Percentiles rank a stretch among this genome's conserved stretches.
phyloP scores from a whole-genome alignment of 2,113 vertebrate genomes.

The Colaptes auratus region DNA sequence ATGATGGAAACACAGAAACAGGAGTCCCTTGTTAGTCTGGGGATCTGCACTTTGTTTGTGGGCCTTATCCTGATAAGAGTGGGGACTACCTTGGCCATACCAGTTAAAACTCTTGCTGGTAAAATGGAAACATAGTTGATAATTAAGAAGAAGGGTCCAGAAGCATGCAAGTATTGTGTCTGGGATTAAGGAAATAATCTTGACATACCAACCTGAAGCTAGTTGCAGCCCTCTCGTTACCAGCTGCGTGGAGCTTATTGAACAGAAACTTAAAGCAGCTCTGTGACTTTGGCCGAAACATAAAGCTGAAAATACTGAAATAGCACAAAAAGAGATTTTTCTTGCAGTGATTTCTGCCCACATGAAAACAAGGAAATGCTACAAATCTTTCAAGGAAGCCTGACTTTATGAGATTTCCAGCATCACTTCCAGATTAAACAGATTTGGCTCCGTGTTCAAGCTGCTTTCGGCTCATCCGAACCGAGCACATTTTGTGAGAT shows the following conservation, averaged over 20 bases:
- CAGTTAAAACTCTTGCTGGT: not conserved
- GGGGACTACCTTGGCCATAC: too few species aligned
- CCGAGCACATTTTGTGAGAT: not conserved
- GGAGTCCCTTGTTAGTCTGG: not conserved
- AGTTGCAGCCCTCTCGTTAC: not conserved
- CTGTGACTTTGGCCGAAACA: not conserved
- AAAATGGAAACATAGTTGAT: not conserved
- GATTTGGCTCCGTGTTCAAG: not conserved
- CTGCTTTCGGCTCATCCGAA: not conserved
- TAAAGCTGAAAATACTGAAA: constrained; percentile 23
- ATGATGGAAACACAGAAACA: not conserved
- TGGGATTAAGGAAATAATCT: not conserved
- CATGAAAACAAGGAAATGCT: constrained; percentile 30
- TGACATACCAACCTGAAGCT: not conserved
- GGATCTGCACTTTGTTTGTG: too few species aligned
- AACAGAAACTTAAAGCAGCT: constrained; percentile 1
- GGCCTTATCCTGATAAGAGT: too few species aligned
- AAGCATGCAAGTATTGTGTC: not conserved
- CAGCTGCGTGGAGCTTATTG: not conserved
- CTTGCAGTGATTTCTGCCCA: constrained; percentile 37
- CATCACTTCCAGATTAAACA: constrained; percentile 42
- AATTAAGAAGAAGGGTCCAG: not conserved
- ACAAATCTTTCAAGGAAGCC: constrained; percentile 39
- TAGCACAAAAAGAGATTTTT: not conserved
- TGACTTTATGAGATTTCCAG: constrained; percentile 30